Base-by-base conservation (phyloP, 2,888 invertebrate species). In the Archips xylosteana region DNA sequence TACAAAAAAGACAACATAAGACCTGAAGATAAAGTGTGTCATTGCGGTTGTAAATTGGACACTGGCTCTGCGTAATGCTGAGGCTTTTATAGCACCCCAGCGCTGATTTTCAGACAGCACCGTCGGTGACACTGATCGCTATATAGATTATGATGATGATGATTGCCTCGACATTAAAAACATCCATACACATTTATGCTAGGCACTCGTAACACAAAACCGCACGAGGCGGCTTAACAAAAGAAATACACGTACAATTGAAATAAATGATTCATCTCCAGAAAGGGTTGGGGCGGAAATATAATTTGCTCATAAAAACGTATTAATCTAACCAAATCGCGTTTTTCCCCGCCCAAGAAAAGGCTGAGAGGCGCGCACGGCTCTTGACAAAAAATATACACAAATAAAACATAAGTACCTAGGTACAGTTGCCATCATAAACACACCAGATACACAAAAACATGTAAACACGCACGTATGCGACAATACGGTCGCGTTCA, bases 261-360 rank as follows among this genome's bases (percentile, higher is more conserved):
- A 68, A 68, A 72, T 67, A 67, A 72, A 72, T 63, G 62, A 45
- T 45, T 42, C 62, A 68, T 72, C 51, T 62, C 67, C 34, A 45
- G 61, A 42, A 39, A 65, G 51, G 65, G 65, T 65, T 34, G 34
- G 60, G 63, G 15, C 63, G 70, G 71, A 54, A 72, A 72, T 67
- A 72, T 72, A 72, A 72, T 72, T 72, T 72, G 62, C 71, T 61
- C 66, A 36, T 72, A 68, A 67, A 69, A 68, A 54, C 67, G 67
- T 63, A 68, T 72, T 62, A 67, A 45, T 62, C 34, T 72, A 67
- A 72, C 72, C 62, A 63, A 72, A 63, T 72, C 62, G 67, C 8
- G 57, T 47, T 60, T 67, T 67, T 59, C 59, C 66, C 10, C 32
- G 13, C 12, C 3, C 10, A 36, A 60, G 60, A 62, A 54, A 67